Percentiles rank a stretch among this genome's conserved stretches.
Conservation (phyloP, 2,888 invertebrate genomes). For the Busseola fusca region DNA sequence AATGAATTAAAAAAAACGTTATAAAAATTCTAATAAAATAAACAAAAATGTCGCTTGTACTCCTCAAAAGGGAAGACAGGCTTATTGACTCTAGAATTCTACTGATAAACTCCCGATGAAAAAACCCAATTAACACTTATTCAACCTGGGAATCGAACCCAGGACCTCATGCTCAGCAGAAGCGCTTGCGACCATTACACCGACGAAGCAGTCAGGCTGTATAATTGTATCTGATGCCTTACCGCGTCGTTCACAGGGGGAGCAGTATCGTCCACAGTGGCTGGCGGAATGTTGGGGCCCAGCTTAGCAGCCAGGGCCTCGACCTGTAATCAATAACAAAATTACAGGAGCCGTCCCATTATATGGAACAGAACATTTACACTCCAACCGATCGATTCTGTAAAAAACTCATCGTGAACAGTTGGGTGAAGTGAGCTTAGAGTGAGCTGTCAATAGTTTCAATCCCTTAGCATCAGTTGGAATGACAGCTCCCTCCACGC, state of each 20-base stretch:
- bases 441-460: too few species aligned
- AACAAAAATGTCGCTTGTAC: not conserved
- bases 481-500: too few species aligned
- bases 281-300: conserved; percentile 40
- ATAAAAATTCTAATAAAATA: not conserved
- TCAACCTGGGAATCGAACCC: not conserved
- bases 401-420: too few species aligned
- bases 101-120: not conserved
- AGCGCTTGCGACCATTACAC: too few species aligned
- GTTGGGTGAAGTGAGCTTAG: too few species aligned
- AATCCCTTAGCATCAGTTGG: too few species aligned
- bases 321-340: conserved; percentile 21
- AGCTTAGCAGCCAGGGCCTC: conserved; percentile 22
- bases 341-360: not conserved
- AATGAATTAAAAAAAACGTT: not conserved
- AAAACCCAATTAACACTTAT: not conserved
- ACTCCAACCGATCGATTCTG: not conserved
- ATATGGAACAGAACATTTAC: not conserved
- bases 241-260: not conserved
- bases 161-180: not conserved
- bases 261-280: accelerated
- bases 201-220: not conserved
- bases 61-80: not conserved
- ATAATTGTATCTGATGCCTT: not conserved
- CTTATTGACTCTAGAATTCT: not conserved